Conservation (phyloP, 2,888 invertebrate species). For the Agriopis aurantiaria region DNA sequence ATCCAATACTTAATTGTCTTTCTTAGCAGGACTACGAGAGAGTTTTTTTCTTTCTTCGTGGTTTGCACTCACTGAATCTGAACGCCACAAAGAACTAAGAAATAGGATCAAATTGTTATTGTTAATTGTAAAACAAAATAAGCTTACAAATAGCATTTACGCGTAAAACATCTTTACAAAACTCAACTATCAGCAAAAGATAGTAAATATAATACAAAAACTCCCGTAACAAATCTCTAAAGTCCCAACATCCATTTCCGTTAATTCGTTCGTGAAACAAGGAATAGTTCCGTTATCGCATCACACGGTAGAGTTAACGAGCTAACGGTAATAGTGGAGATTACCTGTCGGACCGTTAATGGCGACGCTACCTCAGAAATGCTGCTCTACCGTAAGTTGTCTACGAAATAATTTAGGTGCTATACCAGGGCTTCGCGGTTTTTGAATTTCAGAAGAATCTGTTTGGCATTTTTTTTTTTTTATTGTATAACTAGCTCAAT, state of each 20-base stretch:
- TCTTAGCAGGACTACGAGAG: too few relatives aligned
- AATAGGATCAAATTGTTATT: too few relatives aligned
- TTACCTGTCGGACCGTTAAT: conserved; percentile 45
- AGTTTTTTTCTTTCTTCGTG: too few relatives aligned
- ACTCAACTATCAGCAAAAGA: neutral
- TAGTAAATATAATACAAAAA: neutral
- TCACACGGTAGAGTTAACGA: conserved; percentile 52
- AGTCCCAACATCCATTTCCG: conserved; percentile 30
- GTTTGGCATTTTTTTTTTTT: too few relatives aligned
- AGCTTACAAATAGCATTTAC: too few relatives aligned
- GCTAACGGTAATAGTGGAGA: conserved; percentile 54
- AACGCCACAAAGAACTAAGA: too few relatives aligned
- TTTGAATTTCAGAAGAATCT: too few relatives aligned
- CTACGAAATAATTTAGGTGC: neutral
- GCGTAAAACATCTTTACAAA: neutral
- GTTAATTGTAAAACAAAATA: too few relatives aligned
- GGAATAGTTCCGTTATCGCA: conserved; percentile 38
- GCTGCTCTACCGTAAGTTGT: conserved; percentile 2
- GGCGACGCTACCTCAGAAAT: conserved; percentile 24
- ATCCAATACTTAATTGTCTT: too few relatives aligned
- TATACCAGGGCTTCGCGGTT: neutral
- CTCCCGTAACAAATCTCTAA: conserved; percentile 11
- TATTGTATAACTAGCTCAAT: too few relatives aligned
- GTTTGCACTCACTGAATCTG: too few relatives aligned
- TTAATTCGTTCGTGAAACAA: conserved; percentile 41